phyloP scores from a whole-genome alignment of 2,888 invertebrate species.

The Sarcophaga carnaria region DNA sequence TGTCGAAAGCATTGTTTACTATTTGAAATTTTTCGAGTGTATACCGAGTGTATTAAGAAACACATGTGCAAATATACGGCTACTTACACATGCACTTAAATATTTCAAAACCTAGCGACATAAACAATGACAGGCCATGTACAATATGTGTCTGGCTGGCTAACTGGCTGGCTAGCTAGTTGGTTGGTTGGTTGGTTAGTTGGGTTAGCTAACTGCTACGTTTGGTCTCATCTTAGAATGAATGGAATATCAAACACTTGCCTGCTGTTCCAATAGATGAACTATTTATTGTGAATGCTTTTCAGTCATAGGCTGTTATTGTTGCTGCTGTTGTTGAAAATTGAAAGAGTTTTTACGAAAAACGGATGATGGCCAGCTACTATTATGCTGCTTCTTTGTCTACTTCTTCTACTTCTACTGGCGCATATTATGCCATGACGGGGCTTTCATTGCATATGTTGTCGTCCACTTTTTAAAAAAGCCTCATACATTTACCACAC shows the following conservation, averaged over 20 bases:
- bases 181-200: slow-evolving; percentile 19
- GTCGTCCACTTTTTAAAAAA: slow-evolving; percentile 41
- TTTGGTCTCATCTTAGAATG: slow-evolving; percentile 59
- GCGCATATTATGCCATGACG: neutral
- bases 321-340: slow-evolving; percentile 26
- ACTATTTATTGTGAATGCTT: slow-evolving; percentile 25
- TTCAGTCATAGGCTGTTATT: slow-evolving; percentile 30
- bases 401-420: neutral
- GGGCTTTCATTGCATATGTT: slow-evolving; percentile 25
- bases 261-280: slow-evolving; percentile 33
- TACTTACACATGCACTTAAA: neutral
- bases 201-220: neutral
- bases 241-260: slow-evolving; percentile 54
- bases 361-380: slow-evolving; percentile 32
- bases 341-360: slow-evolving; percentile 29
- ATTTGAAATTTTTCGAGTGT: neutral
- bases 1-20: neutral
- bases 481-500: neutral
- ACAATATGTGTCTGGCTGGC: slow-evolving; percentile 36
- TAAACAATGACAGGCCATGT: slow-evolving; percentile 66
- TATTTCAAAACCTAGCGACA: slow-evolving; percentile 48
- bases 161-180: slow-evolving; percentile 24
- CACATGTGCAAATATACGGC: slow-evolving; percentile 2
- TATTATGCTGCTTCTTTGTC: neutral
- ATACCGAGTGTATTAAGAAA: neutral